Conservation (phyloP, 2,888 invertebrate species). For the Machimus atricapillus region DNA sequence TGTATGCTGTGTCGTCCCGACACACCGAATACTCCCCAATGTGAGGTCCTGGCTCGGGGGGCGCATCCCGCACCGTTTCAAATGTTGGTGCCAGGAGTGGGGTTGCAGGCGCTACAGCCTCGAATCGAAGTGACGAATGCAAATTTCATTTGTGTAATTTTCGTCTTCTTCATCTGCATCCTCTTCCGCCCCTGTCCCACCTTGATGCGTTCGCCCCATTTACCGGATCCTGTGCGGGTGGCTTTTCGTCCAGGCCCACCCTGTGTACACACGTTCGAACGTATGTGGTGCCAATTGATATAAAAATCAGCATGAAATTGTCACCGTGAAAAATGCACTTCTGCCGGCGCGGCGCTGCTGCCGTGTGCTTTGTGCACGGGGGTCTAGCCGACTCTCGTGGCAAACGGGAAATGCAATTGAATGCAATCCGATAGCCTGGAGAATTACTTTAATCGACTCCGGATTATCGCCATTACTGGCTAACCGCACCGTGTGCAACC, state of each 20-base stretch:
- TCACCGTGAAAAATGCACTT: slow-evolving; percentile 17
- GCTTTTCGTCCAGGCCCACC: neutral
- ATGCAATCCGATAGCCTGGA: slow-evolving; percentile 34
- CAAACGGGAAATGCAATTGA: slow-evolving; percentile 30
- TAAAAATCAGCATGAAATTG: slow-evolving; percentile 29
- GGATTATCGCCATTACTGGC: slow-evolving; percentile 38
- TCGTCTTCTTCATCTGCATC: neutral
- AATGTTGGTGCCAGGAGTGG: neutral
- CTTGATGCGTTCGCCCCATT: neutral
- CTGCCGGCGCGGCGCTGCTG: neutral
- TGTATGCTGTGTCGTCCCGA: neutral
- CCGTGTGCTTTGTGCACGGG: neutral
- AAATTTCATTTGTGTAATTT: slow-evolving; percentile 15
- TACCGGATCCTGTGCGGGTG: neutral
- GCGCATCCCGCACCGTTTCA: neutral
- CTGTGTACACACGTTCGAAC: neutral
- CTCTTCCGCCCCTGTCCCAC: neutral
- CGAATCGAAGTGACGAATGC: slow-evolving; percentile 28
- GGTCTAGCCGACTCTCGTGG: neutral
- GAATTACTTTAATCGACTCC: slow-evolving; percentile 34
- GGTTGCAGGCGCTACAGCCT: neutral
- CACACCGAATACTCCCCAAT: neutral
- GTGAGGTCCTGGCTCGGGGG: neutral
- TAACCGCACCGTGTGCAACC: slow-evolving; percentile 29
- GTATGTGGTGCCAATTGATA: slow-evolving; percentile 14